phyloP scores from a whole-genome alignment of 2,888 invertebrate species.

The Prionchulus punctatus region DNA sequence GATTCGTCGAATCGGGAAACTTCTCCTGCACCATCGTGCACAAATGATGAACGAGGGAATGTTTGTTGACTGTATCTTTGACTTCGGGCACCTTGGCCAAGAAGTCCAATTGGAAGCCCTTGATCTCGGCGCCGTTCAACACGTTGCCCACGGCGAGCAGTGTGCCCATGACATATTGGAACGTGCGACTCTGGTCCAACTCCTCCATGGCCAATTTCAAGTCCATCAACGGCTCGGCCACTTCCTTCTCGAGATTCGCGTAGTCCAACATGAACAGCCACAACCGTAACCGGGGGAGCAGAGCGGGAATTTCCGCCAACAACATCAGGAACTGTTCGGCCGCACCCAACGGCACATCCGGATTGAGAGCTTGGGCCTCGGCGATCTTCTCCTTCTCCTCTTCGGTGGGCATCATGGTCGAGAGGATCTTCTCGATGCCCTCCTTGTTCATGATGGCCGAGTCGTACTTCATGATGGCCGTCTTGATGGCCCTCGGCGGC shows the following conservation, averaged over 20 bases:
- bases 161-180: conserved; percentile 80
- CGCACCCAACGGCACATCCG: conserved; percentile 73
- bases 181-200: conserved; percentile 74
- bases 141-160: conserved; percentile 87
- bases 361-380: conserved; percentile 80
- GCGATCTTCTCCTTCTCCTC: conserved; percentile 89
- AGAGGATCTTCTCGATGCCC: conserved; percentile 89
- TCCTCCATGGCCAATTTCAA: conserved; percentile 88
- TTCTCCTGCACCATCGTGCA: conserved; percentile 94
- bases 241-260: conserved; percentile 87
- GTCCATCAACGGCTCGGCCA: conserved; percentile 96
- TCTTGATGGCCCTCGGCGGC: conserved; percentile 88
- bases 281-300: conserved; percentile 74
- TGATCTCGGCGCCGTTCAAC: conserved; percentile 73
- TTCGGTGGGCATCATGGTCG: conserved; percentile 85
- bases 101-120: conserved; percentile 94
- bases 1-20: conserved; percentile 80
- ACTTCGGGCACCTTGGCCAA: conserved; percentile 74
- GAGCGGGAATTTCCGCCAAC: conserved; percentile 80
- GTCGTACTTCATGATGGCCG: conserved; percentile 99
- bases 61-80: conserved; percentile 96
- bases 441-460: conserved; percentile 92
- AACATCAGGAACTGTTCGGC: conserved; percentile 97
- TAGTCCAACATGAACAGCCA: conserved; percentile 99
- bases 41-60: conserved; percentile 86